These are phyloP conservation scores for Punctoribates punctum DNA, from an alignment of 2,888 invertebrate species.

Conservation along the genomic window DNA sequence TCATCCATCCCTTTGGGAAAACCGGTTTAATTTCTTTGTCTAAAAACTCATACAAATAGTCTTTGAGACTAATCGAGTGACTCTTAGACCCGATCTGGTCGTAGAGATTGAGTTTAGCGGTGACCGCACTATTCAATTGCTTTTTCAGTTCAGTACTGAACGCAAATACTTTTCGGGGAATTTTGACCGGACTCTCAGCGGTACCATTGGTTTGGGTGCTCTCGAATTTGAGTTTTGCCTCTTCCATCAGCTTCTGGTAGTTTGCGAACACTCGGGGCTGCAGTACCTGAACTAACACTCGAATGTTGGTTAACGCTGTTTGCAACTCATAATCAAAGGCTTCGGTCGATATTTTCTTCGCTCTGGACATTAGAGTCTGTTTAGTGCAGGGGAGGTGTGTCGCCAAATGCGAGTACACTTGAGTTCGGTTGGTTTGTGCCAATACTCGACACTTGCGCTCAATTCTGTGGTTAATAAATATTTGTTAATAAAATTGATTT, in stretches of 20 bases:
- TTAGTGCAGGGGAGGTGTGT: slow-evolving; percentile 60
- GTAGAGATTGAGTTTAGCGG: not conserved
- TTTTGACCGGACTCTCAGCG: not conserved
- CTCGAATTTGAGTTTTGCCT: not conserved
- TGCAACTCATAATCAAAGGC: not conserved
- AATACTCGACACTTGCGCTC: slow-evolving; percentile 54
- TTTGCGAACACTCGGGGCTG: not conserved
- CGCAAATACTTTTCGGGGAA: not conserved
- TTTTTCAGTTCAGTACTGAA: not conserved
- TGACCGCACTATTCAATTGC: not conserved
- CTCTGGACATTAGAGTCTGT: slow-evolving; percentile 60
- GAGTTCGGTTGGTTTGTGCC: slow-evolving; percentile 54
- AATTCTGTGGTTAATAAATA: slow-evolving; percentile 51
- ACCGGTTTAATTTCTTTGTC: slow-evolving; percentile 60
- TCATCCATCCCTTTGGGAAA: slow-evolving; percentile 56
- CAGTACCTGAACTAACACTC: not conserved
- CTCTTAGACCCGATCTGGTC: not conserved
- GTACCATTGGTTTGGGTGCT: not conserved
- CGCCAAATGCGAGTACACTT: slow-evolving; percentile 59
- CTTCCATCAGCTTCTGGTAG: not conserved
- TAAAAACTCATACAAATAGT: slow-evolving; percentile 60
- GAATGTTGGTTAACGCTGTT: not conserved
- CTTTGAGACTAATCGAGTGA: slow-evolving; percentile 50
- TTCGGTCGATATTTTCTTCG: slow-evolving; percentile 59
- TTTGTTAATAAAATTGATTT: slow-evolving; percentile 5